Conservation (phyloP, 2,888 invertebrate species). For the Macrosoma leucophasiata region DNA sequence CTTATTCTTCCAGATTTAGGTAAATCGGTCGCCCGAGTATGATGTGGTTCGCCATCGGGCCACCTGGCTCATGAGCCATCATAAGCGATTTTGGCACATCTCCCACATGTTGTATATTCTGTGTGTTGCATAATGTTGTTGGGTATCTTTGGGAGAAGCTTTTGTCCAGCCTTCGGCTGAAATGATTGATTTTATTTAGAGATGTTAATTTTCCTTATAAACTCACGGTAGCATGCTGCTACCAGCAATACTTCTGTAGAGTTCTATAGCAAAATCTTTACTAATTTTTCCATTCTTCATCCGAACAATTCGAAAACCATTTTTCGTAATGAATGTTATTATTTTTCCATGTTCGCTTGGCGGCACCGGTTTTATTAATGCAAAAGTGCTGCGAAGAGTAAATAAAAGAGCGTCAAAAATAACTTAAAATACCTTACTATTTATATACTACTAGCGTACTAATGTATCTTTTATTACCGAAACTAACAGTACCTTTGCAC, state of each 20-base stretch:
- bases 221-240: conserved; percentile 78
- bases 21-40: no score
- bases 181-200: background rate
- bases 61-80: no score
- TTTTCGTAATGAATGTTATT: conserved; percentile 79
- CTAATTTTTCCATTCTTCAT: conserved; percentile 84
- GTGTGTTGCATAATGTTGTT: no score
- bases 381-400: conserved; percentile 78
- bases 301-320: conserved; percentile 79
- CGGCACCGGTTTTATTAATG: conserved; percentile 85
- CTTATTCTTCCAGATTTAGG: no score
- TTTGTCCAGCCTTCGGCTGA: no score
- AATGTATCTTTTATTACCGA: conserved; percentile 2
- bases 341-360: conserved; percentile 84
- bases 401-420: background rate
- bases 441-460: no score
- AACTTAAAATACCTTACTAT: no score
- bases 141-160: no score
- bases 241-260: conserved; percentile 76
- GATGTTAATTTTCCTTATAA: conserved; percentile 5
- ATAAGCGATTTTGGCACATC: no score
- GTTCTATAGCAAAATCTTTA: conserved; percentile 79
- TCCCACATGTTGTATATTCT: no score
- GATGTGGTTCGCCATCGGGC: no score
- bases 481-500: conserved; percentile 76